phyloP scores from a whole-genome alignment of 2,888 invertebrate species.

The Caenorhabditis drosophilae region DNA sequence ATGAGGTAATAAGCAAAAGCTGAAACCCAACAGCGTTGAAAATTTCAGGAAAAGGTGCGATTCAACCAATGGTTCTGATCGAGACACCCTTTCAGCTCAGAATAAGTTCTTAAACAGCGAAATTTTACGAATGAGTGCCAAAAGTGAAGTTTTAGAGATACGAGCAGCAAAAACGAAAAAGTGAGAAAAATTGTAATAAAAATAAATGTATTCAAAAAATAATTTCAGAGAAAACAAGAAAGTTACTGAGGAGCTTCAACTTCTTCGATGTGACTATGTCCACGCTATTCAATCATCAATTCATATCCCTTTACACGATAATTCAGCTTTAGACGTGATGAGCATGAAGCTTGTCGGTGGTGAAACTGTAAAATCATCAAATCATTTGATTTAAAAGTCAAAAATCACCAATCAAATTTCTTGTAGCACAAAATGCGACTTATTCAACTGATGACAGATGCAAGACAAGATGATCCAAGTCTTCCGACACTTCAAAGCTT shows the following conservation, averaged over 20 bases:
- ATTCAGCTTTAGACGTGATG: constrained; percentile 70
- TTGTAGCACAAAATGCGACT: constrained; percentile 72
- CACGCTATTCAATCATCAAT: constrained; percentile 71
- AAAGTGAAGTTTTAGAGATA: constrained; percentile 46
- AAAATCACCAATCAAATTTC: background rate
- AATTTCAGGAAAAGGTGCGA: constrained; percentile 25
- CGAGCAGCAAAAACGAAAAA: constrained; percentile 14
- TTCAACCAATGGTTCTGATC: constrained; percentile 19
- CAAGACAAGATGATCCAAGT: constrained; percentile 71
- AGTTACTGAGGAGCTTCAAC: constrained; percentile 36
- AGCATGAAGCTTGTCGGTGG: constrained; percentile 72
- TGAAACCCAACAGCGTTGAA: background rate
- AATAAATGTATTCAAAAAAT: background rate
- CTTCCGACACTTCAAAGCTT: constrained; percentile 71
- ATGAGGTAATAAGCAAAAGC: constrained; percentile 30
- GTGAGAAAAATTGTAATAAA: constrained; percentile 4
- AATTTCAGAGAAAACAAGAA: constrained; percentile 30
- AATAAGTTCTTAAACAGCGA: constrained; percentile 73
- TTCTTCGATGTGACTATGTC: constrained; percentile 56
- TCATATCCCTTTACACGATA: constrained; percentile 71
- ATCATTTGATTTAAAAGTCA: background rate
- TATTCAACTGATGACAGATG: constrained; percentile 70
- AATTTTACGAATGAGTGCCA: constrained; percentile 70
- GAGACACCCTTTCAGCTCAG: constrained; percentile 60
- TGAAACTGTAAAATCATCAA: constrained; percentile 69